Base-by-base conservation (phyloP, 2,888 invertebrate species). In the Clistopyga incitator region DNA sequence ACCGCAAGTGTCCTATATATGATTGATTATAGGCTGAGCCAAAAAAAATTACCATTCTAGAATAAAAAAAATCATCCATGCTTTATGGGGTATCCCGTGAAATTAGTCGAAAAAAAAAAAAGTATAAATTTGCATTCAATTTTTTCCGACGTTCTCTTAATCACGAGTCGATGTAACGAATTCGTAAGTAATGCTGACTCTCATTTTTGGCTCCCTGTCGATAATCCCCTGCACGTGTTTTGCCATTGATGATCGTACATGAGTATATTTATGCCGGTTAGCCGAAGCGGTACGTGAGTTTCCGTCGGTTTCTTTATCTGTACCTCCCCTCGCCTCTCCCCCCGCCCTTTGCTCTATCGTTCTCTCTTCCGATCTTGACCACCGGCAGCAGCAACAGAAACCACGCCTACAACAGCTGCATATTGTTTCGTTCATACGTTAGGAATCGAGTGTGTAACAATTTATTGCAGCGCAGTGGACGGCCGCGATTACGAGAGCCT, bases 391-490 rank as follows among this genome's bases (percentile, higher is more conserved):
- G 15, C 45, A 23, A 29, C 34, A 54, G 50, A 81, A 75, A 68
- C 68, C 78, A 74, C 64, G 64, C 64, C 78, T 56, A 70, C 56
- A 38, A 50, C 71, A 50, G 47, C 67, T 72, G 50, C 42, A 78
- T n/a, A n/a, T 78, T 61, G 59, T 68, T 38, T 1, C n/a, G 15
- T 34, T n/a, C n/a, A n/a, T 29, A 54, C n/a, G 61, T 42, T 50
- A 61, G 61, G 61, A 80, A 68, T 54, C 67, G 42, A 67, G 18
- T 50, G 65, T 42, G 13, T 59, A 65, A 59, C 56, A 71, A 75
- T 64, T 70, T 20, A 29, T 54, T 52, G 56, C 50, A 50, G 47
- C n/a, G 3, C n/a, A 38, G 56, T 56, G 25, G 18, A 42, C 6
- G 38, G 20, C 67, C 1, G 72, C 61, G 81, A 72, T 77, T 68